Percentiles rank a stretch among this genome's conserved stretches.
These are phyloP conservation scores for Trisateles emortualis DNA, from an alignment of 2,888 invertebrate species.

Conservation along the genomic window DNA sequence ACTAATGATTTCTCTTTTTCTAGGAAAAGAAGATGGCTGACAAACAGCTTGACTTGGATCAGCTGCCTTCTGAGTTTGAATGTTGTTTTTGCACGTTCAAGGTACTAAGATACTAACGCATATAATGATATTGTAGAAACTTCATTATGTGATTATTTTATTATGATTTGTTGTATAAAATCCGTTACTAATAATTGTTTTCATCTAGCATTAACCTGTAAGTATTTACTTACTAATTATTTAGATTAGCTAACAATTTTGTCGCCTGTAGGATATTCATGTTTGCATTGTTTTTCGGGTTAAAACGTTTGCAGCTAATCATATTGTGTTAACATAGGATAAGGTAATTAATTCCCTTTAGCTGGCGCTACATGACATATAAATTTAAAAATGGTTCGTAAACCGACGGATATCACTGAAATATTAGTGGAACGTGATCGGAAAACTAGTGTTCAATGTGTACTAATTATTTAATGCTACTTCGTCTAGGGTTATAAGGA, in stretches of 20 bases:
- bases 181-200: conserved; percentile 50
- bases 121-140: conserved; percentile 28
- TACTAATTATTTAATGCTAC: conserved; percentile 24
- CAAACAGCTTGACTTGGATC: conserved; percentile 93
- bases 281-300: conserved; percentile 35
- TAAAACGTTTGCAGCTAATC: conserved; percentile 37
- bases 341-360: conserved; percentile 36
- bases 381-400: not conserved
- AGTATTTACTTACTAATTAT: conserved; percentile 49
- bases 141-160: conserved; percentile 37
- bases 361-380: not conserved
- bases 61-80: conserved; percentile 98
- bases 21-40: conserved; percentile 91
- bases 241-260: conserved; percentile 28
- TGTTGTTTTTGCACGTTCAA: conserved; percentile 99
- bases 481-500: conserved; percentile 93
- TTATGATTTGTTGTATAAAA: conserved; percentile 36
- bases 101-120: conserved; percentile 88
- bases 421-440: not conserved
- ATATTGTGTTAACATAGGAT: conserved; percentile 39
- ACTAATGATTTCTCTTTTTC: conserved; percentile 81
- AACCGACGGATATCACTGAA: not conserved
- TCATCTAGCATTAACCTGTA: conserved; percentile 58
- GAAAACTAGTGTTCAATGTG: not conserved
- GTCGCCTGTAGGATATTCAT: conserved; percentile 22